These are phyloP conservation scores for Opisthocomus hoazin DNA, from an alignment of 2,113 vertebrate species.

Conservation along the genomic window DNA sequence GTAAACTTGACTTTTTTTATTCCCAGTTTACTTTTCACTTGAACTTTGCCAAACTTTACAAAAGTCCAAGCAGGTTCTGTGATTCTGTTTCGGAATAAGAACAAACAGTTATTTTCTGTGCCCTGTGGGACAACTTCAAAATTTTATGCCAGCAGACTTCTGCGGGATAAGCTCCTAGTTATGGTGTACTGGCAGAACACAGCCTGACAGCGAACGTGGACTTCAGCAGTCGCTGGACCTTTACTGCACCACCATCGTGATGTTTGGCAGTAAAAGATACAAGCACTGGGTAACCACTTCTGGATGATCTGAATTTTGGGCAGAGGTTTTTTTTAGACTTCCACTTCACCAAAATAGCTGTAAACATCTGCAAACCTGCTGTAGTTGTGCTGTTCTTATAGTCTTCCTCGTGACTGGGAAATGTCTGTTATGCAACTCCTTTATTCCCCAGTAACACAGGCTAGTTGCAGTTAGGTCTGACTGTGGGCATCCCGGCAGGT, in stretches of 20 bases:
- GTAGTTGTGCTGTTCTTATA: neutral
- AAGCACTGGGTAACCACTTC: neutral
- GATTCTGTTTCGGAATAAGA: neutral
- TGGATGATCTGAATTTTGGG: neutral
- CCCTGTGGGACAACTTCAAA: neutral
- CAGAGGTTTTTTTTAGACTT: neutral
- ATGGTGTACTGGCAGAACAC: neutral
- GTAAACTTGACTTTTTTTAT: neutral
- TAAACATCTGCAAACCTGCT: neutral
- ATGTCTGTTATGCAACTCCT: neutral
- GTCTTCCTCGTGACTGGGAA: neutral
- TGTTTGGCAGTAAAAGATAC: neutral
- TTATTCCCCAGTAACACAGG: neutral
- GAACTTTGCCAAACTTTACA: neutral
- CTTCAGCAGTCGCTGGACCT: neutral
- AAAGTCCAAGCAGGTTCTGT: neutral
- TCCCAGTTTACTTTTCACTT: neutral
- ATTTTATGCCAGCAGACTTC: neutral
- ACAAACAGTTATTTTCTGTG: neutral
- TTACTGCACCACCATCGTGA: neutral
- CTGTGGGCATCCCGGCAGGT: neutral
- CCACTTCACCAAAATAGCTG: neutral
- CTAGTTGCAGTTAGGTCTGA: neutral
- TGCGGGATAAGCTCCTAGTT: neutral
- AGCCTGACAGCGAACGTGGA: neutral